These are phyloP conservation scores for Tipula unca DNA, from an alignment of 2,888 invertebrate genomes.

Conservation along the genomic window DNA sequence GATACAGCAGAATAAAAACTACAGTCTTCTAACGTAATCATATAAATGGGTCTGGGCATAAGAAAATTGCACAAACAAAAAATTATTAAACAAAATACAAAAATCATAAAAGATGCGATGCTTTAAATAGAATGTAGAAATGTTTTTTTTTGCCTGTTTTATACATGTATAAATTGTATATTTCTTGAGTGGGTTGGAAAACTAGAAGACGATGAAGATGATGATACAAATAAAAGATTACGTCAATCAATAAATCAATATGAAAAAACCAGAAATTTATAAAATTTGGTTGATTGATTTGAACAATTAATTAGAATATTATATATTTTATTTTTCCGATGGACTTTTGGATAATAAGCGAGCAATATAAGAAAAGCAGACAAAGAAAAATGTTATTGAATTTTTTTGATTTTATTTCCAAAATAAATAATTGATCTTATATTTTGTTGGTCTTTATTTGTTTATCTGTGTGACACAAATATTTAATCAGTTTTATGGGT, in stretches of 20 bases:
- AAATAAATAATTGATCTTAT: background rate
- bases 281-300: background rate
- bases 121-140: background rate
- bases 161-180: background rate
- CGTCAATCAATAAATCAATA: conserved; percentile 14
- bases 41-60: background rate
- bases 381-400: background rate
- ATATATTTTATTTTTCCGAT: background rate
- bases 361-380: background rate
- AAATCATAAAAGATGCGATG: background rate
- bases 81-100: too few species aligned
- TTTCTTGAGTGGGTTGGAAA: background rate
- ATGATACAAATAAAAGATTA: background rate
- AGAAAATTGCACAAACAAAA: background rate
- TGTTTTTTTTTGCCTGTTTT: background rate
- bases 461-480: background rate
- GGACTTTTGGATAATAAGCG: background rate
- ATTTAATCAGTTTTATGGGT: background rate
- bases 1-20: background rate
- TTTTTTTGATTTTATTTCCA: background rate
- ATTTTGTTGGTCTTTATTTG: background rate
- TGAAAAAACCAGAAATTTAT: background rate
- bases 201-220: background rate
- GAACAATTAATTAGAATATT: conserved; percentile 8
- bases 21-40: background rate